These are phyloP conservation scores for Drosophila subpulchrella DNA, from an alignment of 1,140 invertebrate genomes.

Conservation along the genomic window DNA sequence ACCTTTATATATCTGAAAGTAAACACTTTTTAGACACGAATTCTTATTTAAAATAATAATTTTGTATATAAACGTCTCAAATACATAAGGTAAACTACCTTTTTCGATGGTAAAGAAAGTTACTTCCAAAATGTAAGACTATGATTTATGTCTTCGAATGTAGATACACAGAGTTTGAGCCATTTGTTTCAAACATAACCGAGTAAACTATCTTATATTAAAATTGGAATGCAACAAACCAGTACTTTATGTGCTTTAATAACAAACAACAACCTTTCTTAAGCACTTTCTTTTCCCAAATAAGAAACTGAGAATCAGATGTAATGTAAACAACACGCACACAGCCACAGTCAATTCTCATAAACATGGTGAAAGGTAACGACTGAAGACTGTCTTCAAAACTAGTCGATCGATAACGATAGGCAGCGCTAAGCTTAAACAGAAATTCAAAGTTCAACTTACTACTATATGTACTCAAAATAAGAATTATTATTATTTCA, in stretches of 20 bases:
- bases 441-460: slow-evolving; percentile 7
- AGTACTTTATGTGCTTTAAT: neutral
- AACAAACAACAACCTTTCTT: slow-evolving; percentile 29
- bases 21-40: neutral
- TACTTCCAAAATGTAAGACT: neutral
- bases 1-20: neutral
- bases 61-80: too few relatives aligned
- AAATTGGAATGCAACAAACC: neutral
- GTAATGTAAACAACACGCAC: slow-evolving; percentile 49
- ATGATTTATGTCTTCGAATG: slow-evolving; percentile 14
- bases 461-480: neutral
- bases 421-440: neutral
- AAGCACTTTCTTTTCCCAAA: slow-evolving; percentile 50
- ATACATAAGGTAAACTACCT: neutral
- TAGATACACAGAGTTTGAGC: slow-evolving; percentile 1
- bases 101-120: slow-evolving; percentile 12
- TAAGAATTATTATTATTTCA: too few relatives aligned
- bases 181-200: slow-evolving; percentile 14
- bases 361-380: slow-evolving; percentile 29
- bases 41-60: too few relatives aligned
- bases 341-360: slow-evolving; percentile 10
- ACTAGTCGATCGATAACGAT: slow-evolving; percentile 18
- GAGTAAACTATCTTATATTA: neutral
- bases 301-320: slow-evolving; percentile 34
- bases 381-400: slow-evolving; percentile 13